Conservation (phyloP, 1,140 invertebrate species). For the Stegodyphus mimosarum region DNA sequence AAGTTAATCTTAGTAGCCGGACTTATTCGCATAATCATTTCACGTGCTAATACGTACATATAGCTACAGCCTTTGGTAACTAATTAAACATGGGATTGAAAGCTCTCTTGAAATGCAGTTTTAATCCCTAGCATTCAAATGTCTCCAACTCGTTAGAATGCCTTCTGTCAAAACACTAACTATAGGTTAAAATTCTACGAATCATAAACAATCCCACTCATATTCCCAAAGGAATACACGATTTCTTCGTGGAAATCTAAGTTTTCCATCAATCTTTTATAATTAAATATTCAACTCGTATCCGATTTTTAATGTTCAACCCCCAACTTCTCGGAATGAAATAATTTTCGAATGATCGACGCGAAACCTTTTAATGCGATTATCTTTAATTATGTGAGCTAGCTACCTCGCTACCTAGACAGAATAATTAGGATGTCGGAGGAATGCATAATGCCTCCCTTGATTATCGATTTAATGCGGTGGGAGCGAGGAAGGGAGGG, state of each 20-base stretch:
- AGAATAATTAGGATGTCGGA: conserved; percentile 52
- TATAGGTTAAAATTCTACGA: too few relatives aligned
- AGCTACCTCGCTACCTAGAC: conserved; percentile 36
- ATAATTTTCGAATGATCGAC: conserved; percentile 56
- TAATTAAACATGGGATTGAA: too few relatives aligned
- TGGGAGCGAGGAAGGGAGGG: too few relatives aligned
- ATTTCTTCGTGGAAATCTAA: neutral
- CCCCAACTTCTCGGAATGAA: conserved; percentile 14
- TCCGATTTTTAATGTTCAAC: conserved; percentile 50
- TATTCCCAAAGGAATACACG: neutral
- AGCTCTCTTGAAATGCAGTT: too few relatives aligned
- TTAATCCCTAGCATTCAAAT: too few relatives aligned
- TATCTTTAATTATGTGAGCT: conserved; percentile 59
- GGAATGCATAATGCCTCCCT: conserved; percentile 44
- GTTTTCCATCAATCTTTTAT: neutral
- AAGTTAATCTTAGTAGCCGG: too few relatives aligned
- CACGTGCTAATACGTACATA: too few relatives aligned
- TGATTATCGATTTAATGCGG: conserved; percentile 56
- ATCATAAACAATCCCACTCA: too few relatives aligned
- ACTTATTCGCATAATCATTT: too few relatives aligned
- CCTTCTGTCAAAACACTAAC: too few relatives aligned
- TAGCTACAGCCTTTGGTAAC: too few relatives aligned
- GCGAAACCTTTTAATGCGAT: conserved; percentile 49
- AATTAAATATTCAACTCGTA: conserved; percentile 53
- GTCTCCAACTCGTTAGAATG: too few relatives aligned